Conservation (phyloP, 2,888 invertebrate species). For the Geophilus truncorum region DNA sequence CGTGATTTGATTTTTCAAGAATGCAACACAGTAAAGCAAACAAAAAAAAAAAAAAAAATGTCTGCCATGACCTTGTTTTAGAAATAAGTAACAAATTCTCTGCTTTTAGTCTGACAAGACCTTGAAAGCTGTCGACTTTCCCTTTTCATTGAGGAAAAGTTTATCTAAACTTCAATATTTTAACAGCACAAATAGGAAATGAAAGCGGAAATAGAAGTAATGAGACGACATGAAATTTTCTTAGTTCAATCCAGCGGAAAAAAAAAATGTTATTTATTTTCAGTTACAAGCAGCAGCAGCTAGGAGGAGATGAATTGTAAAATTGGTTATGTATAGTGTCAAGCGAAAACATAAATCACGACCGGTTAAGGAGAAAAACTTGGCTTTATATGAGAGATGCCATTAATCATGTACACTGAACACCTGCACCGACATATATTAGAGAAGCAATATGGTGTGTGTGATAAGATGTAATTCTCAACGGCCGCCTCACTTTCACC, state of each 20-base stretch:
- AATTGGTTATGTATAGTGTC: background rate
- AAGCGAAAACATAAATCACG: background rate
- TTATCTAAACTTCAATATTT: no score
- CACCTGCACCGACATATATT: conserved; percentile 6
- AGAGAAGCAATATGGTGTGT: conserved; percentile 6
- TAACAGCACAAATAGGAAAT: no score
- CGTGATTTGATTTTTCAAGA: no score
- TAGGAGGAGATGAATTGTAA: background rate
- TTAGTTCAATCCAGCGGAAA: background rate
- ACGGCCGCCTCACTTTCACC: background rate
- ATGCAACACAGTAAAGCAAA: no score
- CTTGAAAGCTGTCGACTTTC: no score
- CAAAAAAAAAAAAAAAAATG: no score
- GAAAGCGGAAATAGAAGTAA: no score
- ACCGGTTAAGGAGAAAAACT: background rate
- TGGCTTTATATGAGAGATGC: background rate
- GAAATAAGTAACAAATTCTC: no score
- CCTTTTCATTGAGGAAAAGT: no score
- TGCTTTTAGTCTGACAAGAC: no score
- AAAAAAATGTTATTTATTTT: background rate
- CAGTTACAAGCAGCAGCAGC: background rate
- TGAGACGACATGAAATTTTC: no score
- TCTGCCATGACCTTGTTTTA: no score
- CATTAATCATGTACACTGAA: background rate
- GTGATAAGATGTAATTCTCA: conserved; percentile 1